Base-by-base conservation (phyloP, 2,113 vertebrate genomes). In the Daphoenositta chrysoptera region DNA sequence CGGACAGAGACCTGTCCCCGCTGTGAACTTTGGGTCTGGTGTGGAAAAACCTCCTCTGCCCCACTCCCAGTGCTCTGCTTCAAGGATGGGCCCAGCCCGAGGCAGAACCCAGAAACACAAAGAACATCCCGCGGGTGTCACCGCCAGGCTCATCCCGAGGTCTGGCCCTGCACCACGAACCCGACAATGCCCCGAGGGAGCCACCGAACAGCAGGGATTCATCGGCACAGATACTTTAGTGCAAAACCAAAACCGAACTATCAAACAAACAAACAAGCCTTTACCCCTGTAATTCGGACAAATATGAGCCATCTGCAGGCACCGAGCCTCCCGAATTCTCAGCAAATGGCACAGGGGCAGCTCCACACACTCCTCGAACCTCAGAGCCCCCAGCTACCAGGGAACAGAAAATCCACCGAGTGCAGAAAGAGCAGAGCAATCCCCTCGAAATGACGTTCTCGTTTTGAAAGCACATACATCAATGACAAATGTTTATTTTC, bases 201-300 rank as follows among this genome's bases (percentile, higher is more conserved):
- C n/a, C 11, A 4, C 17, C 3, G 0, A 40, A 33, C 31, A 44
- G 10, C 0, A 2, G 5, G 8, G 14, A 20, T 30, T 48, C 8
- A 64, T 6, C 60, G 69, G 78, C 48, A 31, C 6, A 9, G 35
- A 2, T 35, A 24, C 37, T 11, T 7, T 1, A 45, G 42, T 9
- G 69, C 18, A 27, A 44, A 86, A 31, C 56, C 30, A 64, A 54
- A 77, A 3, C 9, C 5, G 37, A 58, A 14, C 26, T 4, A 22
- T 2, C 35, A 33, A 8, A 18, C 12, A 7, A 26, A 33, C 13
- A 18, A 28, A 22, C 28, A 15, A 66, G 26, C 10, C 47, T 15
- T 8, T 3, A 4, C 8, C 69, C 24, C 27, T 24, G 14, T 4
- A 24, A 47, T 3, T 15, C 21, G 21, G 24, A n/a, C 66, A 33